Conservation (phyloP, 2,797 vertebrate species). For the Vultur gryphus region DNA sequence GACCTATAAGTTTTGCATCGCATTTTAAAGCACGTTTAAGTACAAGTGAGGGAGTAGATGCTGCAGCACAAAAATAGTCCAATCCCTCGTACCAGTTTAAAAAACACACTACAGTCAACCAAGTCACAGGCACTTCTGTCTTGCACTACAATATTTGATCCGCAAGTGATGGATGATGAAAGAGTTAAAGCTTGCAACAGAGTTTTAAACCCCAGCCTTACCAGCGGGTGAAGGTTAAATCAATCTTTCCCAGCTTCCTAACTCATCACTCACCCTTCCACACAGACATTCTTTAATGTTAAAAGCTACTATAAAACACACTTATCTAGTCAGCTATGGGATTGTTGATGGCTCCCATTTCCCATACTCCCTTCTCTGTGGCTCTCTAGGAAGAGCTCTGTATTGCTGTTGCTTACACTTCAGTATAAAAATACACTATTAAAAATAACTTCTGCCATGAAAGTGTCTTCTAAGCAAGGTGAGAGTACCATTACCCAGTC, state of each 20-base stretch:
- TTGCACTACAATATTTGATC: background rate
- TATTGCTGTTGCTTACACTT: background rate
- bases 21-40: background rate
- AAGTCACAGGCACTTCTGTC: constrained; percentile 16
- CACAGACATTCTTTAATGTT: background rate
- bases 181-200: constrained; percentile 2
- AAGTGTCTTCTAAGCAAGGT: background rate
- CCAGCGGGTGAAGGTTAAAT: background rate
- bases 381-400: background rate
- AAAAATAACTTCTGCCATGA: background rate
- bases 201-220: background rate
- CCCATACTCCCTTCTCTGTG: background rate
- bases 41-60: background rate
- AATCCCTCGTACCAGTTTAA: background rate
- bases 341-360: background rate
- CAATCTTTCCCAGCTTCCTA: background rate
- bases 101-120: background rate
- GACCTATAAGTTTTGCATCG: background rate
- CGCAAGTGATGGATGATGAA: background rate
- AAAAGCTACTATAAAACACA: background rate
- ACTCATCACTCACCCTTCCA: background rate
- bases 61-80: background rate
- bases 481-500: background rate
- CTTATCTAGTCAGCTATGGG: background rate
- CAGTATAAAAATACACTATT: constrained; percentile 45